Percentiles rank a stretch among this genome's conserved stretches.
Evolutionary conservation across 2,113 vertebrate species (phyloP).

Genomic region (Brachypodius melanocephalos): DNA sequence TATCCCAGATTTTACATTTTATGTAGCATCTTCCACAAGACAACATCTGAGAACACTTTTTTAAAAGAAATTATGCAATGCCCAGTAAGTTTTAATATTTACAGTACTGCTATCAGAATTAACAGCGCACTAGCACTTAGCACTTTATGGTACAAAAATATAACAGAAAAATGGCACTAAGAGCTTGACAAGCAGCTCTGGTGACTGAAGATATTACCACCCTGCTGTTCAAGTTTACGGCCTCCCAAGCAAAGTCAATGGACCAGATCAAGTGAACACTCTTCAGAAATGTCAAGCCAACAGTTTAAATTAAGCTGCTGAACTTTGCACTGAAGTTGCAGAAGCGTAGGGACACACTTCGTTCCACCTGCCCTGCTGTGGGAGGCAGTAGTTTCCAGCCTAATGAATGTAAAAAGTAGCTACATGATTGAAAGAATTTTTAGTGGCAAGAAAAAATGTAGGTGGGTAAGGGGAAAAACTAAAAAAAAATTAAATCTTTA

Average conservation of each 20-base stretch:
- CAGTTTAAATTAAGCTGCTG: neutral
- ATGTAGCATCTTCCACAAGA: neutral
- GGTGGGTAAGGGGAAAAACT: neutral
- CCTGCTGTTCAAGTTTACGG: neutral
- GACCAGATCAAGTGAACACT: neutral
- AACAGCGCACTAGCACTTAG: neutral
- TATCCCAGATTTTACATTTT: neutral
- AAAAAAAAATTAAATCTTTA: neutral
- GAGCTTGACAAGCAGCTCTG: neutral
- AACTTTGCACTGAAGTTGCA: neutral
- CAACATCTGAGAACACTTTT: neutral
- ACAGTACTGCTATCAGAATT: neutral
- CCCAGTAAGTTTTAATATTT: neutral
- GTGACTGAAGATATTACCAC: neutral
- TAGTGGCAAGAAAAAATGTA: neutral
- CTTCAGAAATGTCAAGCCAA: constrained; percentile 35
- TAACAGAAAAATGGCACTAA: neutral
- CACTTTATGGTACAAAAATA: neutral
- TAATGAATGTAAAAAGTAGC: neutral
- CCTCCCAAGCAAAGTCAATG: neutral
- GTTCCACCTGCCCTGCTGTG: neutral
- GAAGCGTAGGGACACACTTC: neutral
- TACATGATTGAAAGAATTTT: neutral
- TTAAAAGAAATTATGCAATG: neutral
- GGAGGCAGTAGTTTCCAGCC: constrained; percentile 19